Conservation (phyloP, 2,888 invertebrate genomes). For the Drosophila tanythrix region DNA sequence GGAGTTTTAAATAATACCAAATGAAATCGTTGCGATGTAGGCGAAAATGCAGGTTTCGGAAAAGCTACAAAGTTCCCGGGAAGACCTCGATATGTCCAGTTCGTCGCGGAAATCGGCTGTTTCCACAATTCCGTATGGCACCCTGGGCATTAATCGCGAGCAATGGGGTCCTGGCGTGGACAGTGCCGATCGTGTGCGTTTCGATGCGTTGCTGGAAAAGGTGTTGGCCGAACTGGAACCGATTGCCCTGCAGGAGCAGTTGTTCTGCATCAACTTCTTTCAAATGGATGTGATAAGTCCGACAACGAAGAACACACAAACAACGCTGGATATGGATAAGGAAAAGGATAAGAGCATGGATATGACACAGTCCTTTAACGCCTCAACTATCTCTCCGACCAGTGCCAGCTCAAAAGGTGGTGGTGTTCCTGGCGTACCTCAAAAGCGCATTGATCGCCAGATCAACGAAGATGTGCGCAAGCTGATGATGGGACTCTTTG, state of each 20-base stretch:
- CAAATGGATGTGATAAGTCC: conserved; percentile 90
- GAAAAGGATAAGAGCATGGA: conserved; percentile 82
- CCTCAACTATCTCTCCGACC: conserved; percentile 61
- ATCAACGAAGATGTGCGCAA: conserved; percentile 92
- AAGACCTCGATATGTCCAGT: conserved; percentile 84
- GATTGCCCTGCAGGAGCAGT: conserved; percentile 96
- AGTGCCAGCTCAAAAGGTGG: conserved; percentile 41
- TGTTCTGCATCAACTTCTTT: conserved; percentile 97
- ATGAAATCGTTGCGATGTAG: conserved; percentile 53
- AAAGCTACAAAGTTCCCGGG: conserved; percentile 83
- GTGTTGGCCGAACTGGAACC: conserved; percentile 95
- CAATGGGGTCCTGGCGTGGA: conserved; percentile 88
- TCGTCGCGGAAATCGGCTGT: conserved; percentile 84
- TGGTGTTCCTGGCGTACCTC: conserved; percentile 76
- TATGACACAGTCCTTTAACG: conserved; percentile 74
- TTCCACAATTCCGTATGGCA: conserved; percentile 83
- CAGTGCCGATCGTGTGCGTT: conserved; percentile 86
- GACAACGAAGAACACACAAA: conserved; percentile 87
- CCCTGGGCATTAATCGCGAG: conserved; percentile 88
- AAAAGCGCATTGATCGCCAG: conserved; percentile 89
- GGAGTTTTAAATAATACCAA: neutral
- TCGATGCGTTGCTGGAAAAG: conserved; percentile 91
- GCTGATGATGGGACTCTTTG: conserved; percentile 96
- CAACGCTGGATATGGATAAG: conserved; percentile 86
- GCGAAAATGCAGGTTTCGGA: conserved; percentile 83